Evolutionary conservation across 2,888 invertebrate species (phyloP), one percentile per base, ranked within the genome.

Genomic region (Harpalus rubripes): DNA sequence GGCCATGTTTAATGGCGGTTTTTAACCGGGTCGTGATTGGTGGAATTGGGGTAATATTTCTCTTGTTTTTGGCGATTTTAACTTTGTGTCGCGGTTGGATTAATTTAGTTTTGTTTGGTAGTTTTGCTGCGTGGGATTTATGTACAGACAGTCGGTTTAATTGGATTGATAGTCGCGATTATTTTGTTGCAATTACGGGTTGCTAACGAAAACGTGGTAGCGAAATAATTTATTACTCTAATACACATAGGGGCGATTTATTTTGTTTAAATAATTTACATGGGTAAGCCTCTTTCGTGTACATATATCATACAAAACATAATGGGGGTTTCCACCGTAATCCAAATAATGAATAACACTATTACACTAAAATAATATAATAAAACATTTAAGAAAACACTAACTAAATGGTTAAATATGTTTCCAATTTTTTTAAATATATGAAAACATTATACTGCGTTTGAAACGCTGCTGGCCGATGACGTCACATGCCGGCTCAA

Each of bases 1-100:
- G 78, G 56, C 56, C 78, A 78, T 78, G 78, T 78, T 78, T 78
- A 78, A 58, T 78, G 78, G 78, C 22, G 26, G 78, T 78, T 78
- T 76, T 74, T 44, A 41, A 44, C 41, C 26, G 68, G 26, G 68
- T 39, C 26, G 63, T 63, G 63, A 63, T 63, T 63, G 63, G 63
- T 63, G 63, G 63, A 63, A 68, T 68, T 32, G n/a, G 68, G 68
- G 68, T 68, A 68, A 68, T 68, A 68, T 68, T 68, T 68, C 68
- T 68, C 26, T 26, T n/a, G 68, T 68, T 68, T 68, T 68, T 68
- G 68, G 68, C 12, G 39, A 39, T 68, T 68, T 68, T 68, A 39
- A 68, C 39, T 74, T 74, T 74, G 52, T 44, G 72, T 74, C 41
- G 44, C 18, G 72, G 72, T 12, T 26, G 39, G 68, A 68, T 68